phyloP scores from a whole-genome alignment of 2,888 invertebrate genomes.

The Lithophane ornitopus region DNA sequence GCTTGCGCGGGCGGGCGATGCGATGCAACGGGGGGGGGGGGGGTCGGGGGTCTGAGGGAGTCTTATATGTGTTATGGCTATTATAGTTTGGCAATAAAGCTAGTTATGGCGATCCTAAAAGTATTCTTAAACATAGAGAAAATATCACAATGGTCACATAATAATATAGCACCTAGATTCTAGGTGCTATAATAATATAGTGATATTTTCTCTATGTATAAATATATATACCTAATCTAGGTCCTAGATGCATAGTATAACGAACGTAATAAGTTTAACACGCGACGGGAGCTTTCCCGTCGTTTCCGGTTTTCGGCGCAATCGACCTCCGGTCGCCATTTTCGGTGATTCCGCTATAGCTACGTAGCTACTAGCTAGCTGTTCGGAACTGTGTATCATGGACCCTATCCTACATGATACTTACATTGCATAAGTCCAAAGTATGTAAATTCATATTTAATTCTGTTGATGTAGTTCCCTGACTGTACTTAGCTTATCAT shows the following conservation, averaged over 20 bases:
- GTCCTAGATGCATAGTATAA: constrained; percentile 1
- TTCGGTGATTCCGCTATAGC: constrained; percentile 20
- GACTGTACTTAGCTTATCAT: neutral
- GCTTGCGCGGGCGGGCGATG: too few species aligned
- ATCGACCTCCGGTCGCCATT: neutral
- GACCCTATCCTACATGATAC: neutral
- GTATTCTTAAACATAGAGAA: neutral
- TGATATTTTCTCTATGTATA: too few species aligned
- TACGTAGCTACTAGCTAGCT: neutral
- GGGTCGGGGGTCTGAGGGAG: too few species aligned
- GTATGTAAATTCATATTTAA: neutral
- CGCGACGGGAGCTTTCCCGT: constrained; percentile 1
- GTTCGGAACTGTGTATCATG: neutral
- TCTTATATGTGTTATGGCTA: too few species aligned
- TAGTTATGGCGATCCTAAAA: neutral
- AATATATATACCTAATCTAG: too few species aligned
- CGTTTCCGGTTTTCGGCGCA: constrained; percentile 19
- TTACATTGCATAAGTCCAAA: neutral
- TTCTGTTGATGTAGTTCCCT: neutral
- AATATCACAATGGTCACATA: neutral
- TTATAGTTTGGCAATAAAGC: too few species aligned
- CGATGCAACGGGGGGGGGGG: too few species aligned
- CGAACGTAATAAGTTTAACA: neutral
- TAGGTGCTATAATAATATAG: too few species aligned
- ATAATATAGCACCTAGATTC: neutral